These are phyloP conservation scores for Lophius piscatorius DNA, from an alignment of 2,113 vertebrate species.

Conservation along the genomic window DNA sequence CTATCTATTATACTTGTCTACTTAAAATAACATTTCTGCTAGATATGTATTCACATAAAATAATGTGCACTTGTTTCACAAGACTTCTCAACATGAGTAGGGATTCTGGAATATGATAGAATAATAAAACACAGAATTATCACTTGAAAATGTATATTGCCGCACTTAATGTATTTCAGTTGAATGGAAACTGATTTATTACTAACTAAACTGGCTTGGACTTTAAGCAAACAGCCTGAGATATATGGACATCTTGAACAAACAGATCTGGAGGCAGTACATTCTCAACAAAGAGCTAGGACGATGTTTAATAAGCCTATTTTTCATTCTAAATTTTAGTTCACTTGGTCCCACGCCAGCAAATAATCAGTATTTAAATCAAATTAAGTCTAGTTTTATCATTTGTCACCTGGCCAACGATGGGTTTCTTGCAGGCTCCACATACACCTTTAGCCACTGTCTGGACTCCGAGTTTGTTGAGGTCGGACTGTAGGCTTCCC, in stretches of 20 bases:
- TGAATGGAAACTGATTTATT: constrained; percentile 22
- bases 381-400: neutral
- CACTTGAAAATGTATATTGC: neutral
- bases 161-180: neutral
- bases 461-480: constrained; percentile 92
- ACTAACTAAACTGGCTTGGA: constrained; percentile 11
- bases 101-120: no score
- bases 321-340: neutral
- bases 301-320: neutral
- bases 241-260: constrained; percentile 1
- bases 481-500: constrained; percentile 93
- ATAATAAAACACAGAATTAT: neutral
- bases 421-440: constrained; percentile 96
- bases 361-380: no score
- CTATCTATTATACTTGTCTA: no score
- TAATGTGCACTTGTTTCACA: neutral
- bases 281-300: neutral
- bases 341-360: neutral
- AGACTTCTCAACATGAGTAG: neutral
- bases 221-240: constrained; percentile 11
- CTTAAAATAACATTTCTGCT: no score
- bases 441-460: constrained; percentile 95
- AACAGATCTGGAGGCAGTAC: constrained; percentile 5
- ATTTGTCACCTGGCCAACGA: constrained; percentile 89
- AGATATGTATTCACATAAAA: no score